phyloP scores from a whole-genome alignment of 2,113 vertebrate genomes.

The Tor tambroides region DNA sequence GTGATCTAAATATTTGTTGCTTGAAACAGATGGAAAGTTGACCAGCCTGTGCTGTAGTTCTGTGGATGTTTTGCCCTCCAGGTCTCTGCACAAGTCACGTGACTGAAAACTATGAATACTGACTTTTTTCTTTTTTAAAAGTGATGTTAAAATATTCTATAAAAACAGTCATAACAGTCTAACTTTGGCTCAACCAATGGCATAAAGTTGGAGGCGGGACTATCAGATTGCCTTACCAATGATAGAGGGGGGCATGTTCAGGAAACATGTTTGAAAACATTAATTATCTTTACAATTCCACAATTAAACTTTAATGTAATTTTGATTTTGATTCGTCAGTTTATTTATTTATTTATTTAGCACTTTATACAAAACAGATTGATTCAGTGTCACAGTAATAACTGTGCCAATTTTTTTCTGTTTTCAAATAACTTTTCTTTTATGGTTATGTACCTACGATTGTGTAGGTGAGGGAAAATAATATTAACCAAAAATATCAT shows the following conservation, averaged over 20 bases:
- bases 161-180: not conserved
- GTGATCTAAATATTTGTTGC: no score
- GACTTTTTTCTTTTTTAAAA: not conserved
- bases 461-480: not conserved
- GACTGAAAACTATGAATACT: not conserved
- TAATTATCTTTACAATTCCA: not conserved
- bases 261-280: not conserved
- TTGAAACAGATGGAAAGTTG: no score
- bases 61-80: no score
- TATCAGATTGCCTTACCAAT: not conserved
- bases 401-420: no score
- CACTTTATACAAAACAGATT: no score
- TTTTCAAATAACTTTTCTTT: not conserved
- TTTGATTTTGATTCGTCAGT: not conserved
- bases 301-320: not conserved
- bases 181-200: not conserved
- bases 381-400: no score
- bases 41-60: no score
- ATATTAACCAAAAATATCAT: not conserved
- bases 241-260: not conserved
- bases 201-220: not conserved
- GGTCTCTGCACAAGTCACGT: no score
- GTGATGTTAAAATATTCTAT: not conserved
- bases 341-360: no score
- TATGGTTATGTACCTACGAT: not conserved